Conservation (phyloP, 2,797 vertebrate species). For the Cetoscarus ocellatus region DNA sequence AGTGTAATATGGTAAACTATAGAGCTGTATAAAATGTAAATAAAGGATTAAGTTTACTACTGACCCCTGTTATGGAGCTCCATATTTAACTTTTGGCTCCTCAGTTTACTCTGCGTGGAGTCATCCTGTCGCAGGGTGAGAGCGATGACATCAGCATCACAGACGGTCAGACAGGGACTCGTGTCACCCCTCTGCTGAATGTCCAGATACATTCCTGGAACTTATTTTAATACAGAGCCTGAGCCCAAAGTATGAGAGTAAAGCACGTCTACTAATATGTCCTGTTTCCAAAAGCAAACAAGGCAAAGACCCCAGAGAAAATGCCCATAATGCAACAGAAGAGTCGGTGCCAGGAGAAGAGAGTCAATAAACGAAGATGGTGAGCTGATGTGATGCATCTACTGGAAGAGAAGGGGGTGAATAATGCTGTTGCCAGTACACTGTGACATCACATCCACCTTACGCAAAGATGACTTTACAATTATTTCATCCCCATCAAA, state of each 20-base stretch:
- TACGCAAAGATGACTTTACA: conserved; percentile 24
- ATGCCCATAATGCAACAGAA: conserved; percentile 4
- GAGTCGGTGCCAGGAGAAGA: conserved; percentile 29
- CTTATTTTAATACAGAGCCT: conserved; percentile 54
- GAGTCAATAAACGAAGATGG: conserved; percentile 40
- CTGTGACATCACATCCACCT: conserved; percentile 51
- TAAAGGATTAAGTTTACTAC: conserved; percentile 33
- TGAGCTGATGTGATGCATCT: conserved; percentile 56
- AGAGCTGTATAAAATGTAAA: neutral
- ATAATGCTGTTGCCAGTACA: conserved; percentile 43
- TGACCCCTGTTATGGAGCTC: conserved; percentile 56
- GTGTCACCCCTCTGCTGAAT: conserved; percentile 35
- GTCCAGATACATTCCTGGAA: conserved; percentile 44
- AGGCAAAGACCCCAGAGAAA: conserved; percentile 11
- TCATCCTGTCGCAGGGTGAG: conserved; percentile 74
- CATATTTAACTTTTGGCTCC: conserved; percentile 73
- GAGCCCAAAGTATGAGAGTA: conserved; percentile 25
- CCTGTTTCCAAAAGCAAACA: conserved; percentile 12
- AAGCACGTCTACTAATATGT: conserved; percentile 2
- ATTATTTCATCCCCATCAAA: conserved; percentile 22
- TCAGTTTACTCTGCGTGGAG: conserved; percentile 72
- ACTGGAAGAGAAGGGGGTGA: conserved; percentile 55
- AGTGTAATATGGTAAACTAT: neutral
- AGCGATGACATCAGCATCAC: conserved; percentile 71
- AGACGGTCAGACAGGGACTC: conserved; percentile 31